Evolutionary conservation across 2,113 vertebrate genomes (phyloP).

Genomic region (Varanus komodoensis): DNA sequence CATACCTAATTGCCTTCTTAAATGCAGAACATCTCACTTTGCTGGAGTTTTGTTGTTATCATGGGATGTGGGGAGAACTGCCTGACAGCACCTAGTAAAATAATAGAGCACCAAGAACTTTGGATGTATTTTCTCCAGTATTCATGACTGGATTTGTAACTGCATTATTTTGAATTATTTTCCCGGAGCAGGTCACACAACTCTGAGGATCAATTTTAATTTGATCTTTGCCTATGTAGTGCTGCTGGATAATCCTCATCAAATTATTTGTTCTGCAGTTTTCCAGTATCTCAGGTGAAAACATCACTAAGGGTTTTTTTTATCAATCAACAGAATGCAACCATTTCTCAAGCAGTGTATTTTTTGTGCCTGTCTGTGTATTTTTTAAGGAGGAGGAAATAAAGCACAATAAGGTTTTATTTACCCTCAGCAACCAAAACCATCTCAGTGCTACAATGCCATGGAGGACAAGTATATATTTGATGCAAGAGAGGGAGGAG

Average conservation of each 20-base stretch:
- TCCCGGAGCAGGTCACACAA: not conserved
- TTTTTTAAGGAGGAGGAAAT: not conserved
- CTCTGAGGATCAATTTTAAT: constrained; percentile 33
- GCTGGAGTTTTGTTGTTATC: not conserved
- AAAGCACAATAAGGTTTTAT: not conserved
- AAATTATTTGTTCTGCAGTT: constrained; percentile 39
- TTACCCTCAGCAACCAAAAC: not conserved
- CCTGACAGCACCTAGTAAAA: not conserved
- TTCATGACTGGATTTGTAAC: not conserved
- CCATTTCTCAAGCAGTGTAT: not conserved
- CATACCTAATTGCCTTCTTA: not conserved
- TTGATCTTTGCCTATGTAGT: not conserved
- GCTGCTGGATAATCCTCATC: not conserved
- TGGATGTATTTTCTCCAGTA: not conserved
- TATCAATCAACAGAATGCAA: constrained; percentile 17
- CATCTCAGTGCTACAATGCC: not conserved
- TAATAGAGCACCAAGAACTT: not conserved
- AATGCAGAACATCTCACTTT: not conserved
- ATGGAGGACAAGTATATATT: not conserved
- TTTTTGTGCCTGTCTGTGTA: not conserved
- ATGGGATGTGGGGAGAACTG: not conserved
- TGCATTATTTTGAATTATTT: not conserved
- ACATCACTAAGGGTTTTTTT: constrained; percentile 14
- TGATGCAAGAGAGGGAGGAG: not conserved
- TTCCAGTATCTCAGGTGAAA: constrained; percentile 26